Base-by-base conservation (phyloP, 2,888 invertebrate genomes). In the Caenorhabditis wallacei region DNA sequence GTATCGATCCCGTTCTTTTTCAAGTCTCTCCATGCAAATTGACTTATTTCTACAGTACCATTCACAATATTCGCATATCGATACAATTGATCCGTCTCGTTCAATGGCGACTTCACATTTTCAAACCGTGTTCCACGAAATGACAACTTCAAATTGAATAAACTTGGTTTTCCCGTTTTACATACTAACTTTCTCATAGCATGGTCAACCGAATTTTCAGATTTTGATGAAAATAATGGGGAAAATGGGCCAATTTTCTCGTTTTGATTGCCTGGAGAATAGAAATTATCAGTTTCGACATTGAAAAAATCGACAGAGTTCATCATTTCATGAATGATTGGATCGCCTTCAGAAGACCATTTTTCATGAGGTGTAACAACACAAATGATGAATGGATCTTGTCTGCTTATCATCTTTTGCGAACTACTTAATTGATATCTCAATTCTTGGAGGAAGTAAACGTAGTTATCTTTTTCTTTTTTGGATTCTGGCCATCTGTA, bases 261-360 rank as follows among this genome's bases (percentile, higher is more conserved):
- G 3, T 2, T 46, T 61, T 1, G 2, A 2, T 40, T 24, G n/a
- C 37, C 18, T 11, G 59, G 22, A 8, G 22, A 43, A n/a, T 61
- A 61, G n/a, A 24, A 61, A 7, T 43, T 61, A 0, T 46, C 40
- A 1, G 61, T 46, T 24, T 43, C 43, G 1, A 61, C 84, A 51
- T 88, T 88, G 40, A 87, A 78, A 63, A 81, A 89, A 48, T 89
- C 84, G 0, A 79, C 87, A 37, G 78, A 74, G 56, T 84, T 56
- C 13, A 85, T 43, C 30, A 83, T 63, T n/a, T 66, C 74, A 13
- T 57, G 46, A 10, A 88, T 59, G 24, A 43, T 43, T 43, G 59
- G 40, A 2, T 37, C 22, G 1, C 40, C 24, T 20, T 51, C 18
- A 7, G 7, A 18, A 13, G 22, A 2, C 24, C 24, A 22, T 11